A percentile compares a stretch with the other conserved stretches of the same genome.
Conservation (phyloP, 1,140 invertebrate genomes). For the Lethrus apterus region DNA sequence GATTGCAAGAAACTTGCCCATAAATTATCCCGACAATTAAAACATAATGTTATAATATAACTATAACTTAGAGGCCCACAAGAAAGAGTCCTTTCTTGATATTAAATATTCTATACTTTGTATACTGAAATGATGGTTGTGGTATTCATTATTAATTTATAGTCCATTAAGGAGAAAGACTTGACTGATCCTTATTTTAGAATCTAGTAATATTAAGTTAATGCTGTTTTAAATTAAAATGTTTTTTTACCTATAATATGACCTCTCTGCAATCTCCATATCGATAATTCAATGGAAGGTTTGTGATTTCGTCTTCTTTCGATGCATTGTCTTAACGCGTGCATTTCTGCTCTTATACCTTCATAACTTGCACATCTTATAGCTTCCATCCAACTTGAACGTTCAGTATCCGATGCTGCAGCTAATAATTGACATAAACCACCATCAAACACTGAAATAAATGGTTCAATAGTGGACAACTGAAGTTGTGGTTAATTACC, state of each 20-base stretch:
- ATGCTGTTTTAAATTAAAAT: no score
- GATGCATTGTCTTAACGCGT: slow-evolving; percentile 56
- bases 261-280: slow-evolving; percentile 58
- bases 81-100: no score
- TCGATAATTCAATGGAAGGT: slow-evolving; percentile 59
- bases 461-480: not conserved
- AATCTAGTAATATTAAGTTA: no score
- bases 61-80: no score
- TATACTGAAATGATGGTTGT: no score
- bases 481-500: slow-evolving; percentile 40
- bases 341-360: slow-evolving; percentile 68
- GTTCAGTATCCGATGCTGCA: slow-evolving; percentile 69
- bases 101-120: no score
- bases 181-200: no score
- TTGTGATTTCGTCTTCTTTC: slow-evolving; percentile 52
- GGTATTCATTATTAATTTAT: no score
- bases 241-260: slow-evolving; percentile 55
- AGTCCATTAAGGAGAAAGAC: no score
- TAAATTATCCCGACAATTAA: no score
- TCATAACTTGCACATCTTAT: slow-evolving; percentile 81
- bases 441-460: slow-evolving; percentile 68
- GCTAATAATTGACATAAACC: slow-evolving; percentile 72
- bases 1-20: no score
- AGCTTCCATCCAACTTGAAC: slow-evolving; percentile 79
- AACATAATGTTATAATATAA: no score